phyloP scores from a whole-genome alignment of 1,140 invertebrate genomes.

The Cydia fagiglandana region DNA sequence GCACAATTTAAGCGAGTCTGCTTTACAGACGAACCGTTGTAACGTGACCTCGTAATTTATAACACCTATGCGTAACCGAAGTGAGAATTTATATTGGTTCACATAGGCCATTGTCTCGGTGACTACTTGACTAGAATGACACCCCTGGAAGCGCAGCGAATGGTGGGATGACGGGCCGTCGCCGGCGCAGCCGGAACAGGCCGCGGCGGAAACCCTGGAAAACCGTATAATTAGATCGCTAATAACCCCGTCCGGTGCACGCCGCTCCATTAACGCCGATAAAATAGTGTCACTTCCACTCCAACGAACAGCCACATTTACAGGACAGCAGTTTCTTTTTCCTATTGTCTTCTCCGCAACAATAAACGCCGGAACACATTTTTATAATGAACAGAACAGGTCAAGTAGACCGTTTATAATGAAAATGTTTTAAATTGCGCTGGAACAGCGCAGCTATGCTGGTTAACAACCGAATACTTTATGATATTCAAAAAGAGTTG shows the following conservation, averaged over 20 bases:
- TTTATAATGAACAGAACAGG: conserved; percentile 29
- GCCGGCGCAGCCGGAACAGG: conserved; percentile 35
- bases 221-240: conserved; percentile 57
- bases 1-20: neutral
- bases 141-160: conserved; percentile 46
- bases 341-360: conserved; percentile 7
- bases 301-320: conserved; percentile 6
- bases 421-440: conserved; percentile 28
- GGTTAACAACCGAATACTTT: conserved; percentile 38
- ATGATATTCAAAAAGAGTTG: conserved; percentile 46
- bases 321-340: conserved; percentile 18
- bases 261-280: conserved; percentile 29
- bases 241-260: conserved; percentile 44
- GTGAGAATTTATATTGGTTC: conserved; percentile 21
- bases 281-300: conserved; percentile 33
- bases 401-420: conserved; percentile 28
- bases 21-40: neutral
- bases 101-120: neutral
- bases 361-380: conserved; percentile 15
- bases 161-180: conserved; percentile 35
- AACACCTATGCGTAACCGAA: conserved; percentile 48
- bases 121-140: neutral
- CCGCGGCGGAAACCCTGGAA: conserved; percentile 50
- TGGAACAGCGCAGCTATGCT: conserved; percentile 19
- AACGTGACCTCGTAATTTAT: neutral